phyloP scores from a whole-genome alignment of 2,888 invertebrate species.

The Villa cingulata region DNA sequence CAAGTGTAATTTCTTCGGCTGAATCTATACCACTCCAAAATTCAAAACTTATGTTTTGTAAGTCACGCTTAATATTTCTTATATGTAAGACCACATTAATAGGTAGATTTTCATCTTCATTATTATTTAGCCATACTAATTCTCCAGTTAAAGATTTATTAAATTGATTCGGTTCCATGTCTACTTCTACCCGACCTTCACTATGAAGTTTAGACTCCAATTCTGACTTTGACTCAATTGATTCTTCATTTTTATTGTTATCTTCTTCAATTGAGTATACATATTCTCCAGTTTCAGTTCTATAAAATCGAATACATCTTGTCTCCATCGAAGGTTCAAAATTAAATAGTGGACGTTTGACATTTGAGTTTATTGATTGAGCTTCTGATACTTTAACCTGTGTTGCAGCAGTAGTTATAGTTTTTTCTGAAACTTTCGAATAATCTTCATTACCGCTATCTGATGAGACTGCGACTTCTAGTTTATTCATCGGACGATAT shows the following conservation, averaged over 20 bases:
- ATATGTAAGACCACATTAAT: constrained; percentile 80
- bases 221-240: too few relatives aligned
- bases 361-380: constrained; percentile 28
- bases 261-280: too few relatives aligned
- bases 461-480: constrained; percentile 45
- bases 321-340: too few relatives aligned
- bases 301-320: too few relatives aligned
- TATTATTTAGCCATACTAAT: too few relatives aligned
- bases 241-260: too few relatives aligned
- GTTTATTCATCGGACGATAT: constrained; percentile 46
- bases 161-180: too few relatives aligned
- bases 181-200: too few relatives aligned
- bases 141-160: too few relatives aligned
- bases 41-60: constrained; percentile 97
- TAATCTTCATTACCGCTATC: constrained; percentile 43
- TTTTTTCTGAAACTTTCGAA: constrained; percentile 34
- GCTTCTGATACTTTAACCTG: neutral
- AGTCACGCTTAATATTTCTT: constrained; percentile 77
- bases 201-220: too few relatives aligned
- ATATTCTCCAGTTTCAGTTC: too few relatives aligned
- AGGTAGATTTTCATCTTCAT: too few relatives aligned
- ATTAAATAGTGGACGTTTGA: constrained; percentile 37
- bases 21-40: constrained; percentile 81
- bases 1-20: constrained; percentile 84
- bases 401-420: constrained; percentile 33